Evolutionary conservation across 2,797 vertebrate species (phyloP).

Genomic region (Sebastes minor): DNA sequence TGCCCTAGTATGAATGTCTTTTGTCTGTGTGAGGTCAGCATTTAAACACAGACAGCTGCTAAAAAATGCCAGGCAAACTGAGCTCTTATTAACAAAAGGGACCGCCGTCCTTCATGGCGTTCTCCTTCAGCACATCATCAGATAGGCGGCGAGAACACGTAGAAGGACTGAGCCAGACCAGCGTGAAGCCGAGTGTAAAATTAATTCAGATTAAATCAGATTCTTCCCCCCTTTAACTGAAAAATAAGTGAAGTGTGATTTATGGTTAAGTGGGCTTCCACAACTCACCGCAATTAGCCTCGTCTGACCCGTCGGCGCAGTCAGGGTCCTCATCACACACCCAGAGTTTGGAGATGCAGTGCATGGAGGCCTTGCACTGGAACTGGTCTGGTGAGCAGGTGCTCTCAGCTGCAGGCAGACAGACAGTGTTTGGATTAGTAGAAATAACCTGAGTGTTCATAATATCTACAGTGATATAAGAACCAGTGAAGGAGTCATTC

Average conservation of each 20-base stretch:
- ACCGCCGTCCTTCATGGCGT: conserved; percentile 34
- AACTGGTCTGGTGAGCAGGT: conserved; percentile 92
- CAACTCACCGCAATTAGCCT: conserved; percentile 95
- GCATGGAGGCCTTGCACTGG: conserved; percentile 94
- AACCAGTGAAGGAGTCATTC: not conserved
- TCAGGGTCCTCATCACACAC: conserved; percentile 98
- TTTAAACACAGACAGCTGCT: conserved; percentile 11
- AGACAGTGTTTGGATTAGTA: not conserved
- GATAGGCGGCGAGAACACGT: conserved; percentile 23
- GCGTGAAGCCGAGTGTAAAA: conserved; percentile 55
- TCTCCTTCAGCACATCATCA: conserved; percentile 16
- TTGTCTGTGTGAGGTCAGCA: not conserved
- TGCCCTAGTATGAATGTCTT: not conserved
- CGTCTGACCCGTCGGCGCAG: conserved; percentile 96
- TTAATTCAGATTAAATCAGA: conserved; percentile 63
- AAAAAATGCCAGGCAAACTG: not conserved
- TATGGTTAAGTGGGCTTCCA: conserved; percentile 54
- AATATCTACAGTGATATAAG: not conserved
- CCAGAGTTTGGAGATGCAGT: conserved; percentile 99
- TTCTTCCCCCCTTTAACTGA: conserved; percentile 22
- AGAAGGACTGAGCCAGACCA: not conserved
- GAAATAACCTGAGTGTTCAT: not conserved
- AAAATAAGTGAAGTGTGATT: conserved; percentile 45
- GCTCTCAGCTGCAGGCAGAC: conserved; percentile 79
- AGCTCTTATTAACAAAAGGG: conserved; percentile 2